Conservation (phyloP, 2,113 vertebrate genomes). For the Nerophis ophidion region DNA sequence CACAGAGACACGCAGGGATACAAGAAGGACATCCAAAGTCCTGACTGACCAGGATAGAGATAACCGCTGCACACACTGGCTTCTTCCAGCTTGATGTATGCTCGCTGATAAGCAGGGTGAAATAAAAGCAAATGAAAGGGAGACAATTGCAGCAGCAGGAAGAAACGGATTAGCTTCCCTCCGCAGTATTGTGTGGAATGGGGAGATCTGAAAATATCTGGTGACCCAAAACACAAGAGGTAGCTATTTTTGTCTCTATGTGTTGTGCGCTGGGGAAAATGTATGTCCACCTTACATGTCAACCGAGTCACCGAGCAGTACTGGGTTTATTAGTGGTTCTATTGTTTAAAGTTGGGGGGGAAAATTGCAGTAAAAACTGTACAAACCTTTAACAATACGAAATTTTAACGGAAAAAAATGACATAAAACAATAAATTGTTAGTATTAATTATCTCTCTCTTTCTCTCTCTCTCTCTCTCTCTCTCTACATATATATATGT, state of each 20-base stretch:
- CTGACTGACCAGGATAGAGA: conserved; percentile 42
- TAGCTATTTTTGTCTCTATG: conserved; percentile 31
- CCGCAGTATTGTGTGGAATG: conserved; percentile 35
- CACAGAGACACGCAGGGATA: conserved; percentile 1
- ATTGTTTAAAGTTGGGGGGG: too few species aligned
- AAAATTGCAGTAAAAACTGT: too few species aligned
- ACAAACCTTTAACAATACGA: too few species aligned
- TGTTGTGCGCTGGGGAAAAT: neutral
- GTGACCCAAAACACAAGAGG: conserved; percentile 18
- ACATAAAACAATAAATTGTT: too few species aligned
- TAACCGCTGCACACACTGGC: conserved; percentile 25
- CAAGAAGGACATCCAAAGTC: conserved; percentile 32
- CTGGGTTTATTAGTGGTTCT: too few species aligned
- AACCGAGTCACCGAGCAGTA: too few species aligned
- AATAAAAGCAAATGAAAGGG: conserved; percentile 20
- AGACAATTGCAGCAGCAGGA: conserved; percentile 35
- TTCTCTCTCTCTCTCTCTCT: too few species aligned
- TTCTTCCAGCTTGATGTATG: conserved; percentile 2
- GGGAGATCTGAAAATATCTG: conserved; percentile 28
- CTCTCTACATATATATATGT: too few species aligned
- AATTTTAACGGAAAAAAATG: too few species aligned
- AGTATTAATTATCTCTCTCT: too few species aligned
- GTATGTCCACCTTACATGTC: too few species aligned
- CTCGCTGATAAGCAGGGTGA: conserved; percentile 34
- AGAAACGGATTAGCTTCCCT: conserved; percentile 41